phyloP scores from a whole-genome alignment of 2,797 vertebrate species.

The Cyclura pinguis region DNA sequence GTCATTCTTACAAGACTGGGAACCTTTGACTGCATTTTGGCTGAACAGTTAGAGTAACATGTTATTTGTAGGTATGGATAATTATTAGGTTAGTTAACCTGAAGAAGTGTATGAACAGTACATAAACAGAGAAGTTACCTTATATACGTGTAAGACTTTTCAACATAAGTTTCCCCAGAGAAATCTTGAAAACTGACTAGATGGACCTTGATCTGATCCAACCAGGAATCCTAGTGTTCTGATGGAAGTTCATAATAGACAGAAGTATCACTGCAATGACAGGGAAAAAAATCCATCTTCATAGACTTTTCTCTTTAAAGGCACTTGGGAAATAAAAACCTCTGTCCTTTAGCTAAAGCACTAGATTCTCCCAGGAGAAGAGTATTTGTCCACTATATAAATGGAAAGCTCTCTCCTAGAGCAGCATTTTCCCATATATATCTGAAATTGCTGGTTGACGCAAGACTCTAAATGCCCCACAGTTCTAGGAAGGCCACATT shows the following conservation, averaged over 20 bases:
- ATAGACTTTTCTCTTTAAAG: neutral
- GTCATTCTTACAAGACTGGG: no score
- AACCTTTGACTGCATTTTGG: no score
- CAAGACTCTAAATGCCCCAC: neutral
- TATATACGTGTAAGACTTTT: no score
- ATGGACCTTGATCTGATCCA: neutral
- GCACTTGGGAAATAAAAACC: neutral
- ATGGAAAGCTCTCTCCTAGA: neutral
- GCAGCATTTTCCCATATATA: neutral
- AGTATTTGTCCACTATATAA: neutral
- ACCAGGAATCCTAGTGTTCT: neutral
- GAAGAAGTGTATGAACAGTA: no score
- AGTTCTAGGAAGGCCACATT: neutral
- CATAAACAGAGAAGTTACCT: no score
- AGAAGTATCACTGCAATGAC: neutral
- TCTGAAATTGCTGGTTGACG: neutral
- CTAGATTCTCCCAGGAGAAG: neutral
- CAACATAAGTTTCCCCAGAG: neutral
- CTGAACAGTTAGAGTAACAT: no score
- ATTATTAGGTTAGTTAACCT: no score
- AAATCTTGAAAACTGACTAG: neutral
- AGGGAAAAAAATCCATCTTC: neutral
- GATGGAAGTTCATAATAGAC: neutral
- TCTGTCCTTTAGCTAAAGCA: neutral
- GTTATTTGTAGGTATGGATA: no score